Evolutionary conservation across 2,797 vertebrate genomes (phyloP).

Genomic region (Bufotes viridis): DNA sequence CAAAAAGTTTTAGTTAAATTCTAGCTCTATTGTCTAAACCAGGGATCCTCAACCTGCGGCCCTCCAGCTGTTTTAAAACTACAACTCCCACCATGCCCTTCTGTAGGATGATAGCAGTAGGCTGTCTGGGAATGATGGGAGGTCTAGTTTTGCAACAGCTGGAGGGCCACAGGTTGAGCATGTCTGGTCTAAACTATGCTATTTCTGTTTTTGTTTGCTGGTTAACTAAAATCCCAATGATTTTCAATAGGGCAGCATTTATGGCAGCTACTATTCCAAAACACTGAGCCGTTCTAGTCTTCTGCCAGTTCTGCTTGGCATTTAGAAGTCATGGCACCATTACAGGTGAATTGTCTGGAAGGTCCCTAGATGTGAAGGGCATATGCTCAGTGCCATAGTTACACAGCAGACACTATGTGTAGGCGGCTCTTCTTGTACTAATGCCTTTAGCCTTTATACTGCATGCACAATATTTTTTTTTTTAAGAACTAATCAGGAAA

Average conservation of each 20-base stretch:
- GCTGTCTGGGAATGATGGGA: no score
- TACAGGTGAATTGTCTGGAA: background rate
- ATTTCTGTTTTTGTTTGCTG: no score
- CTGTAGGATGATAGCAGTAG: no score
- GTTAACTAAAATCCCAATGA: constrained; percentile 43
- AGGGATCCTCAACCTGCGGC: no score
- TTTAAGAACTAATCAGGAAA: constrained; percentile 25
- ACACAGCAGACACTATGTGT: background rate
- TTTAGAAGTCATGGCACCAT: background rate
- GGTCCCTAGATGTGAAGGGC: background rate
- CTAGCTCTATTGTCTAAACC: background rate
- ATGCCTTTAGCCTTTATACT: constrained; percentile 33
- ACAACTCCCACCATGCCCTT: no score
- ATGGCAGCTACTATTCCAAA: constrained; percentile 36
- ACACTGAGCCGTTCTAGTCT: background rate
- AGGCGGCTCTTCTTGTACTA: constrained; percentile 15
- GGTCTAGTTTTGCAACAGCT: no score
- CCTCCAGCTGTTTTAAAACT: no score
- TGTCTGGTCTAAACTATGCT: no score
- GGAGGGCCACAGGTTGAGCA: no score
- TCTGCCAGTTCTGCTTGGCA: background rate
- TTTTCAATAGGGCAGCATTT: constrained; percentile 64
- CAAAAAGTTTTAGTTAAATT: background rate
- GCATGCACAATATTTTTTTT: constrained; percentile 28
- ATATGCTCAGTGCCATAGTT: background rate